Evolutionary conservation across 35 echinoderm and acorn worm genomes (phyloP).

Genomic region (Chiridota heheva): DNA sequence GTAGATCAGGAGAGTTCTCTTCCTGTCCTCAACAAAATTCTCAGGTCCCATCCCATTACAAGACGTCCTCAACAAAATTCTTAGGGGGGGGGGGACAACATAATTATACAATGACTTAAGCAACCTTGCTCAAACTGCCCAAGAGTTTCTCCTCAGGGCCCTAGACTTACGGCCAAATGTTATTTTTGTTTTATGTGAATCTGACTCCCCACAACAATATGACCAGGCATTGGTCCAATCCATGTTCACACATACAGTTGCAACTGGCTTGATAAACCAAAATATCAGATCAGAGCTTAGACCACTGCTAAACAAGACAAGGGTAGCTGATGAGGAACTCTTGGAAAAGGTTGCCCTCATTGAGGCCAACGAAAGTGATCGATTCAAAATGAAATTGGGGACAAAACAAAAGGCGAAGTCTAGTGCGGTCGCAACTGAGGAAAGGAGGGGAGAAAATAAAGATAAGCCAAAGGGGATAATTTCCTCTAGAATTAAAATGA

Average conservation of each 20-base stretch:
- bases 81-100: constrained; percentile 31
- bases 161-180: constrained; percentile 43
- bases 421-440: not conserved
- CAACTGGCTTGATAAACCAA: constrained; percentile 20
- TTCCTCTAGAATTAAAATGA: not conserved
- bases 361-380: not conserved
- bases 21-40: not conserved
- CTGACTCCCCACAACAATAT: not conserved
- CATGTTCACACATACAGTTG: constrained; percentile 15
- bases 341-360: constrained; percentile 1
- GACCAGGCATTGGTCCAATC: not conserved
- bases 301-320: not conserved
- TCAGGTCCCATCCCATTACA: constrained; percentile 37
- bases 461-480: not conserved
- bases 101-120: constrained; percentile 61
- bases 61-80: no score
- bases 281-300: not conserved
- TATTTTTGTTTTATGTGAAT: not conserved
- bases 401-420: not conserved
- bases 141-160: constrained; percentile 51
- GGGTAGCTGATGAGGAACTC: constrained; percentile 18
- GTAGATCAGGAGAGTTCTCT: constrained; percentile 11
- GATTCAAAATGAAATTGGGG: not conserved
- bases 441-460: not conserved
- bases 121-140: not conserved